phyloP scores from a whole-genome alignment of 2,113 vertebrate species.

The Chaenogobius annularis region DNA sequence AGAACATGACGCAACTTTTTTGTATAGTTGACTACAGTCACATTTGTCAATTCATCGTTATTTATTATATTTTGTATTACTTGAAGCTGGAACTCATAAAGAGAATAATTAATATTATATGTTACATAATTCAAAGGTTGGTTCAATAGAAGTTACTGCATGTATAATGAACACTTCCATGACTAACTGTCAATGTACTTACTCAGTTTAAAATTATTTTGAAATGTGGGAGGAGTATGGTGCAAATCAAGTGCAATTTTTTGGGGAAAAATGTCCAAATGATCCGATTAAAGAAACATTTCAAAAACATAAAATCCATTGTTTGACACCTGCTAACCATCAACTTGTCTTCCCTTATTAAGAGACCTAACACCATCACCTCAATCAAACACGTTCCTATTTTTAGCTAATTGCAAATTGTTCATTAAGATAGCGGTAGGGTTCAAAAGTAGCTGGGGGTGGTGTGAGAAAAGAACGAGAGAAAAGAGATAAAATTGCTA shows the following conservation, averaged over 20 bases:
- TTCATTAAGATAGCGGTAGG: slow-evolving; percentile 28
- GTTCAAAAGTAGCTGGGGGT: slow-evolving; percentile 7
- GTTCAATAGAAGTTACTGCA: background rate
- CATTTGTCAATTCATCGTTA: too few species aligned
- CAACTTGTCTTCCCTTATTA: background rate
- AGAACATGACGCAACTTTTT: too few species aligned
- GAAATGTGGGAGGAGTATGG: background rate
- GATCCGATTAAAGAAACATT: slow-evolving; percentile 1
- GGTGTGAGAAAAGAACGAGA: background rate
- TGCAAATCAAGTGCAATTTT: background rate
- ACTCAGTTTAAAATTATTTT: background rate
- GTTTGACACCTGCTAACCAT: slow-evolving; percentile 22
- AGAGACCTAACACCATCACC: slow-evolving; percentile 22
- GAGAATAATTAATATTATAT: too few species aligned
- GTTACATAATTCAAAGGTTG: background rate
- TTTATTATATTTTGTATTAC: too few species aligned
- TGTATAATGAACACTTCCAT: background rate
- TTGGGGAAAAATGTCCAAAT: background rate
- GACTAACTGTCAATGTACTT: background rate
- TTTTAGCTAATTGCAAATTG: slow-evolving; percentile 33
- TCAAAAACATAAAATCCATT: background rate
- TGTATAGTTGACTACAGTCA: too few species aligned
- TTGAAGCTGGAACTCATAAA: too few species aligned
- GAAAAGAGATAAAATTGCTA: slow-evolving; percentile 39
- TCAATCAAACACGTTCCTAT: slow-evolving; percentile 38